Evolutionary conservation across 2,797 vertebrate species (phyloP).

Genomic region (Xiphorhynchus erythropygius): DNA sequence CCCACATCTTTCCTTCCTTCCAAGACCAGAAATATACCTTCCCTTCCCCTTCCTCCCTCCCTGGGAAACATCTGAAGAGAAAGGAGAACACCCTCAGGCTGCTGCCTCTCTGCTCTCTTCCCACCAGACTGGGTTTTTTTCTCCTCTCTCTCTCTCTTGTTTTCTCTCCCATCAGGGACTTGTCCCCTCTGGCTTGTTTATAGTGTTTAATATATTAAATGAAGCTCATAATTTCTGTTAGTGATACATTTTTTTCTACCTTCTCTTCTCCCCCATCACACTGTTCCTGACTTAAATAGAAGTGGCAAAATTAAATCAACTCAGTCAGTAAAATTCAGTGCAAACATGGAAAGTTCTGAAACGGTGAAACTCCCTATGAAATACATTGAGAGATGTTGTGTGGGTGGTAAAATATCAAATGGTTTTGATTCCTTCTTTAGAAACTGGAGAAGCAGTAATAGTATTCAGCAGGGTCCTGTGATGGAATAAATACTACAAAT

Average conservation of each 20-base stretch:
- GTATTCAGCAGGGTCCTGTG: background rate
- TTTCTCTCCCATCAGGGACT: background rate
- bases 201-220: background rate
- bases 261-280: background rate
- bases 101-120: background rate
- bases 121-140: background rate
- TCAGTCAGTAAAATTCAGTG: background rate
- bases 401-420: background rate
- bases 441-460: background rate
- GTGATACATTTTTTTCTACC: background rate
- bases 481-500: background rate
- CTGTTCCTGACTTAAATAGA: background rate
- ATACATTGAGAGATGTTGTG: background rate
- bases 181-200: background rate
- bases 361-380: background rate
- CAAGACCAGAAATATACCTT: background rate
- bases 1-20: background rate
- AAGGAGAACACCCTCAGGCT: background rate
- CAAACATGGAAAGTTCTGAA: background rate
- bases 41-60: background rate
- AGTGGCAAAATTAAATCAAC: background rate
- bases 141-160: rapidly evolving
- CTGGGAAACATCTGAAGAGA: background rate
- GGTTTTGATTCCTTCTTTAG: background rate
- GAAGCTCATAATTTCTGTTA: background rate